Conservation (phyloP, 2,113 vertebrate genomes). For the Paedocypris sp. region DNA sequence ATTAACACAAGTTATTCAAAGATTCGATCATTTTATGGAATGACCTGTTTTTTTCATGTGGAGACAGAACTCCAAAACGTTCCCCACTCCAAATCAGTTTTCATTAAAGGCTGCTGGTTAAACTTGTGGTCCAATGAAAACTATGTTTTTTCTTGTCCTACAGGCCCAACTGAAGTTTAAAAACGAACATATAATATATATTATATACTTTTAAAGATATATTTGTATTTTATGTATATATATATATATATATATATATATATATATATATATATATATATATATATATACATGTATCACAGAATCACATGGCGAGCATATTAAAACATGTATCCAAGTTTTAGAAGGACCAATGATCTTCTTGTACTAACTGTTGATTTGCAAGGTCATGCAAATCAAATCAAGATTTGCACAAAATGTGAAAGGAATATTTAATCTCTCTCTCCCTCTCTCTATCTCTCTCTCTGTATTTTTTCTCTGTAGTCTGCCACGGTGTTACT, state of each 20-base stretch:
- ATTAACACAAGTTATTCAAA: not conserved
- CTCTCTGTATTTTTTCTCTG: too few species aligned
- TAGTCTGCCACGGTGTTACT: too few species aligned
- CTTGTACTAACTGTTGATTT: conserved; percentile 40
- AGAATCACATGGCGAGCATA: conserved; percentile 55
- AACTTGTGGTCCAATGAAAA: conserved; percentile 11
- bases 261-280: too few species aligned
- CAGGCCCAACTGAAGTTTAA: too few species aligned
- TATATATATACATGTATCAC: too few species aligned
- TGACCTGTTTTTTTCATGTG: conserved; percentile 21
- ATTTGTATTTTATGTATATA: too few species aligned
- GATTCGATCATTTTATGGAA: conserved; percentile 4
- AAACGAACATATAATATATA: too few species aligned
- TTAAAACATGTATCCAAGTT: conserved; percentile 57
- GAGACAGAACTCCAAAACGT: conserved; percentile 10
- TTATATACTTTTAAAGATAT: too few species aligned
- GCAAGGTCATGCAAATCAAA: conserved; percentile 64
- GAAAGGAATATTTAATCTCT: conserved; percentile 57
- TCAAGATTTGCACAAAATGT: too few species aligned
- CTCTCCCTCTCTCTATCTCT: too few species aligned
- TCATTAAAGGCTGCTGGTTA: conserved; percentile 49
- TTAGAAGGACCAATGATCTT: conserved; percentile 52
- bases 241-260: too few species aligned
- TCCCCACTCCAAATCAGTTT: conserved; percentile 46
- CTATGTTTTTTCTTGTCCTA: too few species aligned